Base-by-base conservation (phyloP, 2,888 invertebrate species). In the Epirrhoe alternata region DNA sequence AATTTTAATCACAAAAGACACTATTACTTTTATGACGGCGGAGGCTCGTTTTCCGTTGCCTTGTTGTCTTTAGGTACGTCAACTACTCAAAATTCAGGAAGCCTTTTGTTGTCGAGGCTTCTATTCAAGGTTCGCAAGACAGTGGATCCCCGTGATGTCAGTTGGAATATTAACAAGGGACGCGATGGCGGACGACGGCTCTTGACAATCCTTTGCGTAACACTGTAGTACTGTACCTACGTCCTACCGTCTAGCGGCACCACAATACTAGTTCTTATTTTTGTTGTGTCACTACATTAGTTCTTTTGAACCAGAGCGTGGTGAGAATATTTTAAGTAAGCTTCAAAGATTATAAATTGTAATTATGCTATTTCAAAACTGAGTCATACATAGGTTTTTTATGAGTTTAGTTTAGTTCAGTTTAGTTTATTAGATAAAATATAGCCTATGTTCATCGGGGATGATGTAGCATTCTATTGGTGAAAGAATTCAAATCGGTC, bases 81-180 rank as follows among this genome's bases (percentile, higher is more conserved):
- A 81, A 82, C 87, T 85, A 79, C 81, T 88, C 86, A 85, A 85
- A 86, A 88, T 88, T 88, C 88, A 87, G 86, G 80, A 84, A 82
- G 84, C 80, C 86, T 84, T 85, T 88, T 88, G 88, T 88, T 86
- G 79, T 82, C 81, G 77, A 78, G 80, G 81, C 80, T 82, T 84
- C 86, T 87, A 84, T 87, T 88, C 87, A 86, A 85, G 84, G 86
- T 88, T 86, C 85, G 78, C 82, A 80, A 87, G 86, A 86, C 85
- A 86, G 82, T 81, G 77, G 82, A 81, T 86, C 79, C 82, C 78
- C 69, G 85, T 83, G 86, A 82, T 82, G 86, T 85, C 87, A 86
- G 81, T 81, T 80, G 79, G 88, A 88, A 88, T 88, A 89, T 86
- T 87, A 88, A 88, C 87, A 84, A 88, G 88, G 86, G 86, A 80